These are phyloP conservation scores for Astropecten irregularis DNA, from an alignment of 53 echinoderm and acorn worm genomes.

Conservation along the genomic window DNA sequence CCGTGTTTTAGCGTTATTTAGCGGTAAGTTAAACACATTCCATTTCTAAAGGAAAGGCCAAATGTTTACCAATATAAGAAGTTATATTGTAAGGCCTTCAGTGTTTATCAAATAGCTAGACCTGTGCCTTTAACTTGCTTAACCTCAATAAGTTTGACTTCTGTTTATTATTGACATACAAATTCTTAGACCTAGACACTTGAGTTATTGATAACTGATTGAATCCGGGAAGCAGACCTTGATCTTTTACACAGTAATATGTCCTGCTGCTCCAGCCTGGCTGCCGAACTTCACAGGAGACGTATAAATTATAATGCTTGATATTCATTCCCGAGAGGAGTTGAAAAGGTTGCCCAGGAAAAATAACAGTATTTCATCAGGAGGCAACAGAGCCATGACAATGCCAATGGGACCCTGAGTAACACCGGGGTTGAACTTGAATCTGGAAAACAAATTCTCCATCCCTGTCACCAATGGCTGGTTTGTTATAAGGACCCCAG, in stretches of 20 bases:
- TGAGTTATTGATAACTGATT: constrained; percentile 42
- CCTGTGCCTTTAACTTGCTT: neutral
- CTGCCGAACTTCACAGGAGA: neutral
- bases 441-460: constrained; percentile 49
- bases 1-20: no score
- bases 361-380: constrained; percentile 30
- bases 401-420: neutral
- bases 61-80: no score
- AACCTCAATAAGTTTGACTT: constrained; percentile 43
- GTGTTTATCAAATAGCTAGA: no score
- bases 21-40: no score
- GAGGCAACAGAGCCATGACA: neutral
- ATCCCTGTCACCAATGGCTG: neutral
- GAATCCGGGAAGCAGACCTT: constrained; percentile 29
- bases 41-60: no score
- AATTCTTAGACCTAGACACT: constrained; percentile 10
- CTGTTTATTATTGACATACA: constrained; percentile 29
- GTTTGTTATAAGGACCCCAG: constrained; percentile 28
- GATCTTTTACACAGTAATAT: constrained; percentile 15
- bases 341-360: constrained; percentile 25
- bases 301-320: constrained; percentile 16
- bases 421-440: constrained; percentile 23
- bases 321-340: constrained; percentile 17
- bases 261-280: neutral
- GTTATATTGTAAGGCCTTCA: no score